These are phyloP conservation scores for Eucriotettix oculatus DNA, from an alignment of 2,888 invertebrate genomes.

Conservation along the genomic window DNA sequence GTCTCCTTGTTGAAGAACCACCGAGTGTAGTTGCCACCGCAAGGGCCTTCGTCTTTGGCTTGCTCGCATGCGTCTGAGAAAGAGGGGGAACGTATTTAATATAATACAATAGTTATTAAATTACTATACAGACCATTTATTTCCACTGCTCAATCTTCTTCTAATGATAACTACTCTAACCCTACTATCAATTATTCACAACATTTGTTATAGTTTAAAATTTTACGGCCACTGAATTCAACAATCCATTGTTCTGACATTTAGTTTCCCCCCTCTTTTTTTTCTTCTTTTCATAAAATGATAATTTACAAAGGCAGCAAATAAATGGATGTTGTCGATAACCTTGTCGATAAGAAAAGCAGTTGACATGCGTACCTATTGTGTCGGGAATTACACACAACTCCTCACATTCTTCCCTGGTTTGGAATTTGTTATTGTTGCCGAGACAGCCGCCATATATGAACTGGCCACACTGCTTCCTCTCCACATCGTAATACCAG, in stretches of 20 bases:
- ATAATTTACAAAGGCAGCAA: too few relatives aligned
- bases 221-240: too few relatives aligned
- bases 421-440: conserved; percentile 74
- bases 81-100: background rate
- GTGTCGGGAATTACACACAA: conserved; percentile 48
- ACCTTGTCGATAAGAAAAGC: too few relatives aligned
- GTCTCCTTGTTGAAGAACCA: conserved; percentile 58
- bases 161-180: too few relatives aligned
- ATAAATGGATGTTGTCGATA: too few relatives aligned
- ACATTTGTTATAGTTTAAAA: too few relatives aligned
- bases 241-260: too few relatives aligned
- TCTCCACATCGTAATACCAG: conserved; percentile 68
- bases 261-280: too few relatives aligned
- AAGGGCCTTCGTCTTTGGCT: conserved; percentile 56
- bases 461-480: conserved; percentile 69
- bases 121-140: too few relatives aligned
- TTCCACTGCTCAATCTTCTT: background rate
- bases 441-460: conserved; percentile 84
- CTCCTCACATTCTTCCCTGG: conserved; percentile 55
- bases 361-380: conserved; percentile 35
- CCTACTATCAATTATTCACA: too few relatives aligned
- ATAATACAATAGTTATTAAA: background rate
- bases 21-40: conserved; percentile 56
- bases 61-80: conserved; percentile 57
- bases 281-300: too few relatives aligned